These are phyloP conservation scores for Holacanthella duospinosa DNA, from an alignment of 2,888 invertebrate species.

Conservation along the genomic window DNA sequence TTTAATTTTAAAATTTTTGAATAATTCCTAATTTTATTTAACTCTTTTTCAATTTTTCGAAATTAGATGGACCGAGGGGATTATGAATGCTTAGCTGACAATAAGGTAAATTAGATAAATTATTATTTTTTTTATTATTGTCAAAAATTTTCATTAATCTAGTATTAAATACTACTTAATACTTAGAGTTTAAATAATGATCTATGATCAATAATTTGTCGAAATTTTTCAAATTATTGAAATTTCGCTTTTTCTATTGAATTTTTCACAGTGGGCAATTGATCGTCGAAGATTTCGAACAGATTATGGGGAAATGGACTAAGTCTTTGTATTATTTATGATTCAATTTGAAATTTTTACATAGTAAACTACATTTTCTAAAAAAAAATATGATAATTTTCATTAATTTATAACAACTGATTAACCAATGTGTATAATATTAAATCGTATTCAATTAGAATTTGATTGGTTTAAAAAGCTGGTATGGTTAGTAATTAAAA, in stretches of 20 bases:
- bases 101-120: conserved; percentile 47
- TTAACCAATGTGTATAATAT: too few relatives aligned
- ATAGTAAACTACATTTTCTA: too few relatives aligned
- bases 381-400: too few relatives aligned
- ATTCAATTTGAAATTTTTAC: too few relatives aligned
- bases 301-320: conserved; percentile 42
- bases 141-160: too few relatives aligned
- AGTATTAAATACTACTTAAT: too few relatives aligned
- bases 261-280: conserved; percentile 47
- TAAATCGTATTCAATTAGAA: too few relatives aligned
- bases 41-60: not conserved
- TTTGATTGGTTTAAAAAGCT: too few relatives aligned
- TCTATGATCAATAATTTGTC: not conserved
- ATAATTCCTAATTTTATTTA: not conserved
- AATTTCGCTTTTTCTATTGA: not conserved
- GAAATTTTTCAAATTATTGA: not conserved
- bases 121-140: too few relatives aligned
- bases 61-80: conserved; percentile 59
- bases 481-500: too few relatives aligned
- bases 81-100: conserved; percentile 62
- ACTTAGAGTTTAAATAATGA: too few relatives aligned
- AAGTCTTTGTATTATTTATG: not conserved
- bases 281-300: conserved; percentile 58
- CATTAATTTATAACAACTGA: too few relatives aligned
- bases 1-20: not conserved